phyloP scores from a whole-genome alignment of 2,113 vertebrate genomes.

The Vireo altiloquus region DNA sequence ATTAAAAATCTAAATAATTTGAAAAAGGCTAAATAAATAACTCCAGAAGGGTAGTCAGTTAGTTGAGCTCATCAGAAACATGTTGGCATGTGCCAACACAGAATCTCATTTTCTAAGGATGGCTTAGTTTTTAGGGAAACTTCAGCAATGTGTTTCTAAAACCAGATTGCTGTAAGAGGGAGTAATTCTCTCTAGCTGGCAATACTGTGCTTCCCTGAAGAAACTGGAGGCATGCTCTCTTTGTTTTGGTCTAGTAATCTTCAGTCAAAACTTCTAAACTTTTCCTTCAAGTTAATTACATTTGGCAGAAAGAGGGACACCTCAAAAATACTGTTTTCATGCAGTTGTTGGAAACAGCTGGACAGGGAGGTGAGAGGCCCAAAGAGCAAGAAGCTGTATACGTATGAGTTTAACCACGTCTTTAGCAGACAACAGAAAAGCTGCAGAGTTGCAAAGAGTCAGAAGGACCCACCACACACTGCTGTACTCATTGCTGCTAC shows the following conservation, averaged over 20 bases:
- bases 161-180: background rate
- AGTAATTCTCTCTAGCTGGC: background rate
- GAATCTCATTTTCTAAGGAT: background rate
- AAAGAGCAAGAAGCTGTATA: background rate
- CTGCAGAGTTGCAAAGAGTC: background rate
- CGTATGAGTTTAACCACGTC: background rate
- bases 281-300: background rate
- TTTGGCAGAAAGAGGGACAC: background rate
- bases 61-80: background rate
- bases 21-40: slow-evolving; percentile 25
- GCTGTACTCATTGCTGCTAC: background rate
- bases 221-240: background rate
- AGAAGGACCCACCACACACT: background rate
- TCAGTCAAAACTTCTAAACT: background rate
- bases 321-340: background rate
- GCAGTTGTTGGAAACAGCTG: background rate
- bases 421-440: background rate
- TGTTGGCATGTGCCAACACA: background rate
- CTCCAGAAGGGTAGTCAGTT: slow-evolving; percentile 37
- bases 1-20: slow-evolving; percentile 50
- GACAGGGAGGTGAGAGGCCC: background rate
- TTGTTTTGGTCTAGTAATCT: background rate
- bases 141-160: background rate
- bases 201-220: background rate
- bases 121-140: background rate